Evolutionary conservation across 2,113 vertebrate genomes (phyloP), one percentile per base, ranked within the genome.

Genomic region (Pachycephala philippinensis): DNA sequence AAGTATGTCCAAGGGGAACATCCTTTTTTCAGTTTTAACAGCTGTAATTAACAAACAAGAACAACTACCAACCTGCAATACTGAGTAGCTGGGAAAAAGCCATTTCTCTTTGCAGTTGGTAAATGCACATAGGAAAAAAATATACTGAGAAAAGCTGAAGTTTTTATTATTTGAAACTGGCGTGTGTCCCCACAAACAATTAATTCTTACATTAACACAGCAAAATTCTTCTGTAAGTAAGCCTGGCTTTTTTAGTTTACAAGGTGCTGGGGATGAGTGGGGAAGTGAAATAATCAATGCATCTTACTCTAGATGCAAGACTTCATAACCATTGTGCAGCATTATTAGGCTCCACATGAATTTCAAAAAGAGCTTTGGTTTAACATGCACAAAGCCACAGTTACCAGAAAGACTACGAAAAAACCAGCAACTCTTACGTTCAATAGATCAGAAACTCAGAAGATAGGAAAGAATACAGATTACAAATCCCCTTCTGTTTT

Each of bases 241-340:
- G 21, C 7, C 10, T 22, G 11, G 9, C 8, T n/a, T 53, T 77
- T 14, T 20, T 8, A 28, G 10, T 65, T n/a, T 27, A 33, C 13
- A 44, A 28, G 2, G 5, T 5, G 4, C 1, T 26, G 2, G 3
- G 3, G 22, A 71, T 16, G 15, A 65, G 19, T 28, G 19, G 10
- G 22, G 10, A 66, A 11, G 22, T 20, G 20, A 37, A 31, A 70
- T 47, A 70, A 90, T n/a, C 39, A 81, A 5, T 14, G 12, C 5
- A 45, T 47, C 40, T 81, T 61, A 15, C 14, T 47, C 23, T 1
- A 56, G 22, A 33, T 21, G 5, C 16, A 81, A 77, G 23, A 26
- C 18, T 56, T 69, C 27, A 28, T 37, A 61, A 71, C 6, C 6
- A 56, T 3, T 63, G 17, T 47, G 15, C 5, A 26, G 20, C 21